Percentiles rank a stretch among this genome's conserved stretches.
These are phyloP conservation scores for Hystrix cristata DNA, from an alignment of 2,113 vertebrate genomes.

Conservation along the genomic window DNA sequence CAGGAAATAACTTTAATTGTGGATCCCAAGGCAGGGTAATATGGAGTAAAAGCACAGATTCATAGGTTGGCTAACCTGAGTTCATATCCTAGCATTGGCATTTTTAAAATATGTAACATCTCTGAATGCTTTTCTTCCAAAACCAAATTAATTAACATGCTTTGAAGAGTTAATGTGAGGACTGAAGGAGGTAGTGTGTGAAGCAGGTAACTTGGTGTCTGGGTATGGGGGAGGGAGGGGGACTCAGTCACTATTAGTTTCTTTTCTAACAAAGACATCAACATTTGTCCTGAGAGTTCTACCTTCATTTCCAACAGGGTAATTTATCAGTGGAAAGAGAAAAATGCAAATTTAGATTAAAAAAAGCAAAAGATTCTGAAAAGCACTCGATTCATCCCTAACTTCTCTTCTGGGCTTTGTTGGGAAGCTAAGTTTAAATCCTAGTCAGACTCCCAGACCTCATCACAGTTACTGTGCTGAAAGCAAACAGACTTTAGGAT, in stretches of 20 bases:
- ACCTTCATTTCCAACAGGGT: slow-evolving; percentile 67
- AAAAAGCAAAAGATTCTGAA: slow-evolving; percentile 54
- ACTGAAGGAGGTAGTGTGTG: background rate
- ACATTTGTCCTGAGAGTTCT: slow-evolving; percentile 72
- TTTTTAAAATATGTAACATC: background rate
- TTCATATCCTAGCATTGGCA: background rate
- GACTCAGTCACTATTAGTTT: background rate
- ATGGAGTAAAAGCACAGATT: background rate
- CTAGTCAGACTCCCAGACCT: slow-evolving; percentile 58
- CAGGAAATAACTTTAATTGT: background rate
- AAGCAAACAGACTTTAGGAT: slow-evolving; percentile 73
- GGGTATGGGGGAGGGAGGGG: background rate
- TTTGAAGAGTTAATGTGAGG: background rate
- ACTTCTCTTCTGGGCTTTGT: slow-evolving; percentile 57
- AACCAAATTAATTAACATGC: background rate
- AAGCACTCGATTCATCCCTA: background rate
- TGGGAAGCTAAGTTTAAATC: slow-evolving; percentile 70
- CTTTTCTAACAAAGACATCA: slow-evolving; percentile 15
- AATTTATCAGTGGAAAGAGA: slow-evolving; percentile 78
- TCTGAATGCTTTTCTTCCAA: background rate
- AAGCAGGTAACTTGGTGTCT: background rate
- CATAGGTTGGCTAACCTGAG: background rate
- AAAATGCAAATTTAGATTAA: slow-evolving; percentile 69
- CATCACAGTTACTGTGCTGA: slow-evolving; percentile 71
- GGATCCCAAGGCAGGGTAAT: background rate